These are phyloP conservation scores for Cyclina sinensis DNA, from an alignment of 1,140 invertebrate genomes.

Conservation along the genomic window DNA sequence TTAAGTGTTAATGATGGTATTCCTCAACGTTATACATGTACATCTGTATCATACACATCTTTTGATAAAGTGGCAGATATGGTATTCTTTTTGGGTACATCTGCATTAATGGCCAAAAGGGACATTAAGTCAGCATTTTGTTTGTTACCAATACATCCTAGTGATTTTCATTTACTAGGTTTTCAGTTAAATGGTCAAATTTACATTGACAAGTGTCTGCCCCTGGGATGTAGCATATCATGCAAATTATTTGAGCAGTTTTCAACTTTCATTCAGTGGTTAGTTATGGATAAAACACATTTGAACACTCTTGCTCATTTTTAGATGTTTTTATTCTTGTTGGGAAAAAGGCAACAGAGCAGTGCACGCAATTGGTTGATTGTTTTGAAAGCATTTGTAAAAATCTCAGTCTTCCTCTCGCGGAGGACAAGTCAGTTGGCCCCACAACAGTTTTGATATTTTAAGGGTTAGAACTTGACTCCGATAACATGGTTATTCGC, in stretches of 20 bases:
- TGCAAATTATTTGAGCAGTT: constrained; percentile 5
- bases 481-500: not conserved
- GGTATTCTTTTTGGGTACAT: constrained; percentile 33
- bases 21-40: not conserved
- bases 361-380: constrained; percentile 3
- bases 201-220: constrained; percentile 28
- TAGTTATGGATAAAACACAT: not conserved
- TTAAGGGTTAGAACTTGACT: constrained; percentile 39
- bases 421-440: not conserved
- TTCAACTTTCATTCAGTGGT: not conserved
- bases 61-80: constrained; percentile 42
- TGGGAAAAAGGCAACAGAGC: not conserved
- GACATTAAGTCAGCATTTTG: constrained; percentile 62
- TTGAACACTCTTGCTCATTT: not conserved
- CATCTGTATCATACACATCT: not conserved
- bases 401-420: constrained; percentile 2
- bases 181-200: not conserved
- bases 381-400: constrained; percentile 6
- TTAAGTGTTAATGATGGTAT: constrained; percentile 36
- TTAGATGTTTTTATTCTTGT: constrained; percentile 28
- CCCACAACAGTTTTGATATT: not conserved
- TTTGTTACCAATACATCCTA: constrained; percentile 29
- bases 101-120: constrained; percentile 31
- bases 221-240: not conserved
- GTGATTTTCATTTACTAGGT: constrained; percentile 54